Evolutionary conservation across 2,888 invertebrate genomes (phyloP), one percentile per base, ranked within the genome.

Genomic region (Andrena hattorfiana): DNA sequence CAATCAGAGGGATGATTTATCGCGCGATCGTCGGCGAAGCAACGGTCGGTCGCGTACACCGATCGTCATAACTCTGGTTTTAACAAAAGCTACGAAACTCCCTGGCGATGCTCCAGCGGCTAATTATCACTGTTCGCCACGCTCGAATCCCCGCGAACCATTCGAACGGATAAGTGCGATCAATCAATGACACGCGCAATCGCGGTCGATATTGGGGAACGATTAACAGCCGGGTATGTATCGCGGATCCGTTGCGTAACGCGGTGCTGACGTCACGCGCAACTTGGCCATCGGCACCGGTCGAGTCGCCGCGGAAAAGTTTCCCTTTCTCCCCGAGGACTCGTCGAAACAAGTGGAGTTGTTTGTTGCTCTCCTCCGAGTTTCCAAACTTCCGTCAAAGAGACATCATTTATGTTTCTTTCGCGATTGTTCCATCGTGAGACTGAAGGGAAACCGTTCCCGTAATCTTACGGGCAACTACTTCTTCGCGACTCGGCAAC

Each of bases 31-130:
- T 48, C 56, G 23, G 28, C 10, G 59, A 64, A 35, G 64, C 35
- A 28, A 3, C 28, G 20, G 28, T 16, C 3, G 13, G 28, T 13
- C 8, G 16, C 13, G 42, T 59, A 20, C 67, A 63, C 63, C 51
- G 70, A 51, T 60, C 81, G 59, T 78, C 80, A 67, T 62, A 83
- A 81, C 69, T 81, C 74, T 59, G 69, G 69, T 64, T 77, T 54
- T 60, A 78, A 86, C 86, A 78, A 86, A 80, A 71, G 81, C 70
- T 69, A 82, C 68, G 77, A 81, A 86, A 86, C 82, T 86, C 84
- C 70, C 77, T 78, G 84, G 79, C 64, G 60, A 56, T 72, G 81
- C 76, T 84, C 81, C 86, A 78, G 42, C 76, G 75, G 26, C 86
- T 84, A 84, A 86, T 86, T 86, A 86, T 86, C 81, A 74, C 84